phyloP scores from a whole-genome alignment of 2,888 invertebrate genomes.

The Andrena bucephala region DNA sequence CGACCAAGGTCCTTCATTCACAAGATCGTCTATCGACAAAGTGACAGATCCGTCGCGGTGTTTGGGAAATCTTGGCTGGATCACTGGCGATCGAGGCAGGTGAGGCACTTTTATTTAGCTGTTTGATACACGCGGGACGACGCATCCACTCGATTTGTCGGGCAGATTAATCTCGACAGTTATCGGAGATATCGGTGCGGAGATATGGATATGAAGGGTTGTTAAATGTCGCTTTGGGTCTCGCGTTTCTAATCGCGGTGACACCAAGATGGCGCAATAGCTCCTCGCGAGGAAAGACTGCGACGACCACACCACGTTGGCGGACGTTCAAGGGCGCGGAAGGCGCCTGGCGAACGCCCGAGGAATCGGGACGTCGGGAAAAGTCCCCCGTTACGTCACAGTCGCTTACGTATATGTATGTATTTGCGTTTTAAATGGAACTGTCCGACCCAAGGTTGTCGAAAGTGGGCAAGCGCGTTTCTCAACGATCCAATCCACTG shows the following conservation, averaged over 20 bases:
- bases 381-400: background rate
- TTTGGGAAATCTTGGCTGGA: constrained; percentile 4
- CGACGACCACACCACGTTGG: constrained; percentile 50
- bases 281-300: constrained; percentile 34
- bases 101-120: constrained; percentile 8
- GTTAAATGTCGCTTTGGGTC: constrained; percentile 28
- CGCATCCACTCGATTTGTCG: constrained; percentile 12
- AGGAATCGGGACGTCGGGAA: background rate
- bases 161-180: background rate
- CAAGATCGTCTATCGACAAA: too few relatives aligned
- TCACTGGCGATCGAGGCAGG: constrained; percentile 39
- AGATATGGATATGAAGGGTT: background rate
- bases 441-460: constrained; percentile 40
- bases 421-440: constrained; percentile 14
- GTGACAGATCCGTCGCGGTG: background rate
- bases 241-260: constrained; percentile 14
- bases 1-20: background rate
- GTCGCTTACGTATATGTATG: background rate
- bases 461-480: constrained; percentile 38
- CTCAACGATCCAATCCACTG: background rate
- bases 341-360: constrained; percentile 29
- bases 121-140: background rate
- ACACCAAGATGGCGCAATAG: constrained; percentile 58
- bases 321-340: constrained; percentile 62
- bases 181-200: background rate